A percentile compares a stretch with the other conserved stretches of the same genome.
Conservation (phyloP, 2,113 vertebrate genomes). For the Morone chrysops region DNA sequence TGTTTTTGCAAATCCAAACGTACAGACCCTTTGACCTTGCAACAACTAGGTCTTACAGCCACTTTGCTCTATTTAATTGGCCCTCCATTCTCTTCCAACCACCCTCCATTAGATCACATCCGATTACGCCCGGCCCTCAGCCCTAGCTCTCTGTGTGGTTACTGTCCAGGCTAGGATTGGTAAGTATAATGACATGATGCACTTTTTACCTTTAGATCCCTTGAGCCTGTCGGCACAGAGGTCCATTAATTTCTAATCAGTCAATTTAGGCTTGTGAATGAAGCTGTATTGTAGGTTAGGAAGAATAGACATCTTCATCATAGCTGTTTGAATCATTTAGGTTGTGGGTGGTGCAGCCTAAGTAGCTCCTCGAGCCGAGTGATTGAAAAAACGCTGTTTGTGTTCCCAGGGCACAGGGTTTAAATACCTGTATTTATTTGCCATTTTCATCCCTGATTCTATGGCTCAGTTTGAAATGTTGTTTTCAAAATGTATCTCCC, state of each 20-base stretch:
- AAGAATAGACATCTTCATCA: slow-evolving; percentile 6
- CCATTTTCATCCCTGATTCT: background rate
- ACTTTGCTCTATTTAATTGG: slow-evolving; percentile 49
- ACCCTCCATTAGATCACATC: slow-evolving; percentile 44
- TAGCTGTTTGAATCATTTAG: background rate
- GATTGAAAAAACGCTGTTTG: background rate
- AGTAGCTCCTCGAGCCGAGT: background rate
- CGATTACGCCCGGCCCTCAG: slow-evolving; percentile 26
- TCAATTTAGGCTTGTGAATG: slow-evolving; percentile 23
- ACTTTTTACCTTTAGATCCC: slow-evolving; percentile 59
- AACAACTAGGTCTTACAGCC: slow-evolving; percentile 5
- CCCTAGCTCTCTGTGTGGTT: slow-evolving; percentile 10
- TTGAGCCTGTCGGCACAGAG: slow-evolving; percentile 1
- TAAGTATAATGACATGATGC: slow-evolving; percentile 50
- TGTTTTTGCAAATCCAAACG: background rate
- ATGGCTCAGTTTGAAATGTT: background rate
- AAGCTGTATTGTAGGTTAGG: background rate
- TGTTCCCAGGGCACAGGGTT: background rate
- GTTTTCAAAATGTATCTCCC: background rate
- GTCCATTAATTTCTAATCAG: slow-evolving; percentile 41
- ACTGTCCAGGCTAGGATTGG: slow-evolving; percentile 38
- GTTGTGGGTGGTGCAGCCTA: background rate
- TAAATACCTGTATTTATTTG: background rate
- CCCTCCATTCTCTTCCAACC: slow-evolving; percentile 16
- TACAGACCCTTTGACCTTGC: slow-evolving; percentile 30